Percentiles rank a stretch among this genome's conserved stretches.
These are phyloP conservation scores for Rutpela maculata DNA, from an alignment of 2,888 invertebrate genomes.

Conservation along the genomic window DNA sequence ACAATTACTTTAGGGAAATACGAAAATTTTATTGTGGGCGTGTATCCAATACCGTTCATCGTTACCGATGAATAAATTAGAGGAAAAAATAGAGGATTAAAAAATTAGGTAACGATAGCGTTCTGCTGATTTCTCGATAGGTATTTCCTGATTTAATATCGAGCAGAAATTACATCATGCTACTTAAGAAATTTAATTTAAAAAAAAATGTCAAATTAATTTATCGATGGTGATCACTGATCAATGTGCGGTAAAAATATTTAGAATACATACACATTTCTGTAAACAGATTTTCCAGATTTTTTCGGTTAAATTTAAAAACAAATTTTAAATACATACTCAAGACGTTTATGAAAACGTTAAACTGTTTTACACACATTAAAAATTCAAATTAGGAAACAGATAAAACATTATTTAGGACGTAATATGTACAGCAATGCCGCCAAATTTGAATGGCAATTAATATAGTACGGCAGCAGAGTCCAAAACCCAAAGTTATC, in stretches of 20 bases:
- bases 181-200: not conserved
- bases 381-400: too few species aligned
- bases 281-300: not conserved
- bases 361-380: not conserved
- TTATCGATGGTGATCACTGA: not conserved
- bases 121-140: not conserved
- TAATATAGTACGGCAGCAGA: too few species aligned
- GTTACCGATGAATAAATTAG: not conserved
- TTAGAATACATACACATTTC: not conserved
- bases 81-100: not conserved
- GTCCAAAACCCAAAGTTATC: too few species aligned
- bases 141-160: constrained; percentile 2
- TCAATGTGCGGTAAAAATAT: not conserved
- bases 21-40: not conserved
- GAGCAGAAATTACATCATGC: not conserved
- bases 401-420: too few species aligned
- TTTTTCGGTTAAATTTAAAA: not conserved
- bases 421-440: too few species aligned
- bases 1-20: constrained; percentile 9
- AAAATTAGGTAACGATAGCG: not conserved
- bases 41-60: not conserved
- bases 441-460: too few species aligned
- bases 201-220: not conserved
- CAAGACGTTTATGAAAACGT: not conserved
- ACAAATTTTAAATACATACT: too few species aligned